These are phyloP conservation scores for Anseranas semipalmata DNA, from an alignment of 2,113 vertebrate species.

Conservation along the genomic window DNA sequence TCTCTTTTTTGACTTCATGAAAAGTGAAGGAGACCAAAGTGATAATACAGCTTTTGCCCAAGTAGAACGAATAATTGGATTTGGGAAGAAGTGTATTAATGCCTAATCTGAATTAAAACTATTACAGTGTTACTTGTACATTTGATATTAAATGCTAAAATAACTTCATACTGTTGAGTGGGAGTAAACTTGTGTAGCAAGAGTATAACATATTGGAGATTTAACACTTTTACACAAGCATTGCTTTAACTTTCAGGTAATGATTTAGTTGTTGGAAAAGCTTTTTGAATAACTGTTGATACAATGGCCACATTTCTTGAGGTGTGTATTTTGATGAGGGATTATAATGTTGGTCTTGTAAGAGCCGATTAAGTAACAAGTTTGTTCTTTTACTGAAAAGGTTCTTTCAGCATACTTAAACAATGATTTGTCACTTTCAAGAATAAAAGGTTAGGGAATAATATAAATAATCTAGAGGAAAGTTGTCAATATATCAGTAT, in stretches of 20 bases:
- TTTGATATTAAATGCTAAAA: not conserved
- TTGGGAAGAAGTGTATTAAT: fast-evolving
- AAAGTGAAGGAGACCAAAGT: not conserved
- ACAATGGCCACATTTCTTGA: fast-evolving
- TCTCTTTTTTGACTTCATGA: not conserved
- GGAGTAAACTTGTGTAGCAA: not conserved
- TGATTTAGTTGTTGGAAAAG: not conserved
- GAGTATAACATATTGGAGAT: not conserved
- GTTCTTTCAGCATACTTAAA: not conserved
- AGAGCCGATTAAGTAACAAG: not conserved
- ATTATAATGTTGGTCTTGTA: not conserved
- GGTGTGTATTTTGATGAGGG: not conserved
- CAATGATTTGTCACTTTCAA: not conserved
- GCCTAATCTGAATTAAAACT: not conserved
- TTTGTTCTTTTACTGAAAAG: not conserved
- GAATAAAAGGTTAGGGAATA: not conserved
- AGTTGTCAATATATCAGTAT: not conserved
- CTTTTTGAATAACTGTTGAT: not conserved
- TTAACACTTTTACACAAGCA: not conserved
- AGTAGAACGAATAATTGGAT: not conserved
- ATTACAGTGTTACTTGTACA: not conserved
- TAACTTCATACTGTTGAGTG: not conserved
- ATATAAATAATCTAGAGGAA: not conserved
- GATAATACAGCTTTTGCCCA: not conserved
- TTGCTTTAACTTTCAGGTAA: not conserved